These are phyloP conservation scores for Scrobipalpa atriplicella DNA, from an alignment of 2,888 invertebrate species.

Conservation along the genomic window DNA sequence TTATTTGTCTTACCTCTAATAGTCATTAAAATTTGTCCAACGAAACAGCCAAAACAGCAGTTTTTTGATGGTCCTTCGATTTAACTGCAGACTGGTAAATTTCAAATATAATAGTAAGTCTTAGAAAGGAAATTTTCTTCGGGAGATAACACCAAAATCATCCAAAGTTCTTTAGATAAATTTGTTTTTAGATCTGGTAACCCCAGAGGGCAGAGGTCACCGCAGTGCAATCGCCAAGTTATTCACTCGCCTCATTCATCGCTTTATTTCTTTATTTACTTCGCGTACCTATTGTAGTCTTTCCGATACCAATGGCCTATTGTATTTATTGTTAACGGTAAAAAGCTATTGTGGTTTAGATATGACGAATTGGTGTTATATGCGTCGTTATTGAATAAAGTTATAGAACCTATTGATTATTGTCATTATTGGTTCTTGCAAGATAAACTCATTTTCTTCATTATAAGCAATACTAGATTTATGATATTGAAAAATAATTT, in stretches of 20 bases:
- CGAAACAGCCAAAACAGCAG: too few species aligned
- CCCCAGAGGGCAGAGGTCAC: neutral
- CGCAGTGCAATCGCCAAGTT: conserved; percentile 17
- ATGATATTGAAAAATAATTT: neutral
- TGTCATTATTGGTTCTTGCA: too few species aligned
- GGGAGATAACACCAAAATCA: too few species aligned
- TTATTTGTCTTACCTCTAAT: too few species aligned
- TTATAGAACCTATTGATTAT: too few species aligned
- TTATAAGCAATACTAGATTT: too few species aligned
- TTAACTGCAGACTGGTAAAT: too few species aligned
- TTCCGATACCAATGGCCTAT: neutral
- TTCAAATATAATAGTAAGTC: too few species aligned
- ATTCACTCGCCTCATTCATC: neutral
- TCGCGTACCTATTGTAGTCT: conserved; percentile 9
- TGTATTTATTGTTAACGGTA: neutral
- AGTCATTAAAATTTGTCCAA: too few species aligned
- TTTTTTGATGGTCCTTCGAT: too few species aligned
- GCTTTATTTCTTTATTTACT: conserved; percentile 7
- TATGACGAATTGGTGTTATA: neutral
- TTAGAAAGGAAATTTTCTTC: too few species aligned
- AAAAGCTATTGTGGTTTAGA: neutral
- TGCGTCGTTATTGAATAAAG: neutral
- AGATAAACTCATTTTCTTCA: too few species aligned
- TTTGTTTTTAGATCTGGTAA: neutral
- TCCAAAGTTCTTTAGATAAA: neutral